A percentile compares a stretch with the other conserved stretches of the same genome.
Evolutionary conservation across 2,888 invertebrate genomes (phyloP).

Genomic region (Lithodes maja): DNA sequence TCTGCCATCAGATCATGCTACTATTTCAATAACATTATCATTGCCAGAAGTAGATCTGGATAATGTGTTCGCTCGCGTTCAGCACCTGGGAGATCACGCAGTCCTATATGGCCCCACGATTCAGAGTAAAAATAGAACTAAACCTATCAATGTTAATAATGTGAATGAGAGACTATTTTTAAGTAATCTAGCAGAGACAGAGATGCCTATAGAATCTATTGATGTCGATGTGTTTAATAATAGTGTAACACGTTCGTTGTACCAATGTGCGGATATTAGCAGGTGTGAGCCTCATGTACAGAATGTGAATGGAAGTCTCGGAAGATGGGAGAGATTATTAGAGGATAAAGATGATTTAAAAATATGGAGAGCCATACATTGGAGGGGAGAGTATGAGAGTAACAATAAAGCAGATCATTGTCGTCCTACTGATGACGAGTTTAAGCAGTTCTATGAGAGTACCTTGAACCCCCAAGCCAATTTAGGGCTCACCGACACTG

Average conservation of each 20-base stretch:
- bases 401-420: not conserved
- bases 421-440: not conserved
- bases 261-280: not conserved
- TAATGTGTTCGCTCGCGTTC: not conserved
- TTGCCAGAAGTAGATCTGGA: not conserved
- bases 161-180: not conserved
- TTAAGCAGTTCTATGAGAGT: slow-evolving; percentile 1
- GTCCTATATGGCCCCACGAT: not conserved
- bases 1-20: slow-evolving; percentile 27
- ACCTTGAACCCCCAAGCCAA: not conserved
- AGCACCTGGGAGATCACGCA: not conserved
- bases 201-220: not conserved
- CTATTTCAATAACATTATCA: not conserved
- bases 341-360: not conserved
- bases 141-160: not conserved
- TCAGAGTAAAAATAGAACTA: not conserved
- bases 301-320: not conserved
- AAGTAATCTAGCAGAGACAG: not conserved
- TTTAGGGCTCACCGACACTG: not conserved
- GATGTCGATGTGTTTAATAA: slow-evolving; percentile 2
- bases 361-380: slow-evolving; percentile 19
- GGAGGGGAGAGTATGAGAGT: not conserved
- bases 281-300: not conserved
- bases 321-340: slow-evolving; percentile 15
- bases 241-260: not conserved